Conservation (phyloP, 2,888 invertebrate species). For the Ligdia adustata region DNA sequence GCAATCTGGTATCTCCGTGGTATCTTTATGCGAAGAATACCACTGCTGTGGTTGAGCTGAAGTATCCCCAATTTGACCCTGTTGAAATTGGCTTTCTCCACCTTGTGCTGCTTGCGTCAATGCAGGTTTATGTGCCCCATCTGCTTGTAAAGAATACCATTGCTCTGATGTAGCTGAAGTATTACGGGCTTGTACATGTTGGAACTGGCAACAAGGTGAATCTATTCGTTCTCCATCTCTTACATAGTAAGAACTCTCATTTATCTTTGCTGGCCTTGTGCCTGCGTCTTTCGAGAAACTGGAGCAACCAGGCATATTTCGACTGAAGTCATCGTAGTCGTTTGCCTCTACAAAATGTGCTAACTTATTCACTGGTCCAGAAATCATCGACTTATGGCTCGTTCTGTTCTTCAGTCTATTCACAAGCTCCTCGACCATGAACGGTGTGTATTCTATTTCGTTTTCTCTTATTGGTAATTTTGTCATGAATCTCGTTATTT, state of each 20-base stretch:
- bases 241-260: conserved; percentile 31
- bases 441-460: conserved; percentile 42
- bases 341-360: conserved; percentile 43
- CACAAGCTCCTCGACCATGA: conserved; percentile 53
- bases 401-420: conserved; percentile 52
- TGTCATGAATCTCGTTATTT: conserved; percentile 47
- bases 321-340: conserved; percentile 46
- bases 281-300: conserved; percentile 34
- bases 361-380: conserved; percentile 28
- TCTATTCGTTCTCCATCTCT: conserved; percentile 30
- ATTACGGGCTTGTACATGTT: conserved; percentile 7
- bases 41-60: too few species aligned
- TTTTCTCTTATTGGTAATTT: conserved; percentile 45
- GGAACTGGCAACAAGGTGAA: conserved; percentile 6
- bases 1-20: too few species aligned
- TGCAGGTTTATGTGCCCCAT: neutral
- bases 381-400: too few species aligned
- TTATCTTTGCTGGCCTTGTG: conserved; percentile 19
- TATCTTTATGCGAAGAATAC: too few species aligned
- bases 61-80: too few species aligned
- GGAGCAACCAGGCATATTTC: conserved; percentile 43
- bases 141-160: neutral
- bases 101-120: neutral
- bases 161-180: conserved; percentile 3
- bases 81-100: too few species aligned